These are phyloP conservation scores for Coreius guichenoti DNA, from an alignment of 2,797 vertebrate species.

Conservation along the genomic window DNA sequence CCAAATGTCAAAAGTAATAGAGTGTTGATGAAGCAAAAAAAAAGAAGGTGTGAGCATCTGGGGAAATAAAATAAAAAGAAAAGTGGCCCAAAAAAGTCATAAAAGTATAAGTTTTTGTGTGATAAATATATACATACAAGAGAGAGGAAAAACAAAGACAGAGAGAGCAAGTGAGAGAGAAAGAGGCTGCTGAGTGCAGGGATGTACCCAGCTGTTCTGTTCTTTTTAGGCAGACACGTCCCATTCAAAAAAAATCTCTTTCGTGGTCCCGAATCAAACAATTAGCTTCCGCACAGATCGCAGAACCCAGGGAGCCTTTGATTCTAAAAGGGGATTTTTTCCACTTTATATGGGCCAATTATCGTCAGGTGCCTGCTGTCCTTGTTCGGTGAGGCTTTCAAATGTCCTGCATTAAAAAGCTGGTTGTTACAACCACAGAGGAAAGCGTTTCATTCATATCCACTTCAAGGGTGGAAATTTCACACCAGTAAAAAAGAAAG, in stretches of 20 bases:
- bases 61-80: background rate
- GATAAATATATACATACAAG: background rate
- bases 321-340: constrained; percentile 67
- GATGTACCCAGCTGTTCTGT: constrained; percentile 73
- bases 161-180: constrained; percentile 2
- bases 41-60: background rate
- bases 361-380: constrained; percentile 74
- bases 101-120: background rate
- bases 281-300: constrained; percentile 67
- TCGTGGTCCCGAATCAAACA: constrained; percentile 72
- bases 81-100: background rate
- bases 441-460: constrained; percentile 72
- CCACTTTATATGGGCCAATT: constrained; percentile 75
- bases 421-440: constrained; percentile 75
- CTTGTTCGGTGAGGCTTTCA: constrained; percentile 75
- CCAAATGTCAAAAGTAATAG: background rate
- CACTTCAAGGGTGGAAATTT: constrained; percentile 63
- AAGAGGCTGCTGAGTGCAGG: constrained; percentile 46
- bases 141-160: background rate
- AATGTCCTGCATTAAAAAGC: constrained; percentile 75
- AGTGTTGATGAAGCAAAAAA: background rate
- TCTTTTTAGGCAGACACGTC: constrained; percentile 52
- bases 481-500: constrained; percentile 58
- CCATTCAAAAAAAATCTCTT: constrained; percentile 54
- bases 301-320: constrained; percentile 68